Conservation (phyloP, 2,113 vertebrate genomes). For the Callopanchax toddi region DNA sequence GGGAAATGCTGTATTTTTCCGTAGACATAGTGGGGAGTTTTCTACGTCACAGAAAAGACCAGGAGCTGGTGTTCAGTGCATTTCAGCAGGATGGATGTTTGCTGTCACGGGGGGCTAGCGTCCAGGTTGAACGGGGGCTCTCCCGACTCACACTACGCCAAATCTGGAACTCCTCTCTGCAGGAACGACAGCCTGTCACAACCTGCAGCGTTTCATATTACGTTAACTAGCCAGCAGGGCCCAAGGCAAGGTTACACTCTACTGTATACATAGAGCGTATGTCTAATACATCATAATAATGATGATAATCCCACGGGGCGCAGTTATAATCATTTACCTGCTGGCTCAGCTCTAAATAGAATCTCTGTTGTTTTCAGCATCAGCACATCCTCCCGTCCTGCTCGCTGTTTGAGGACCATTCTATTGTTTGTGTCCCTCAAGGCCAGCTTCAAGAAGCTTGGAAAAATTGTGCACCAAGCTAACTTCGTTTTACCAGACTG, state of each 20-base stretch:
- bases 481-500: not conserved
- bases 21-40: slow-evolving; percentile 16
- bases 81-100: slow-evolving; percentile 32
- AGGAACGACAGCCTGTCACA: slow-evolving; percentile 32
- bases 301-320: slow-evolving; percentile 30
- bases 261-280: not conserved
- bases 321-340: slow-evolving; percentile 40
- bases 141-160: not conserved
- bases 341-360: slow-evolving; percentile 54
- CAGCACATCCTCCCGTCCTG: not conserved
- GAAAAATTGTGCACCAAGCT: not conserved
- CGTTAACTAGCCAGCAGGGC: slow-evolving; percentile 35
- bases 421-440: not conserved
- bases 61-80: slow-evolving; percentile 9
- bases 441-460: not conserved
- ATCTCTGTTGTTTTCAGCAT: slow-evolving; percentile 6
- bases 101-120: slow-evolving; percentile 23
- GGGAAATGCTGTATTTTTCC: slow-evolving; percentile 2
- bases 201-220: slow-evolving; percentile 12
- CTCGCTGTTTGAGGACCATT: not conserved
- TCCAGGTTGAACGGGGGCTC: slow-evolving; percentile 14
- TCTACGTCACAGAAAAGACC: slow-evolving; percentile 8
- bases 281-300: slow-evolving; percentile 53
- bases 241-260: slow-evolving; percentile 32
- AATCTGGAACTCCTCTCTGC: slow-evolving; percentile 1